These are phyloP conservation scores for Caenorhabditis zanzibari DNA, from an alignment of 2,888 invertebrate genomes.

Conservation along the genomic window DNA sequence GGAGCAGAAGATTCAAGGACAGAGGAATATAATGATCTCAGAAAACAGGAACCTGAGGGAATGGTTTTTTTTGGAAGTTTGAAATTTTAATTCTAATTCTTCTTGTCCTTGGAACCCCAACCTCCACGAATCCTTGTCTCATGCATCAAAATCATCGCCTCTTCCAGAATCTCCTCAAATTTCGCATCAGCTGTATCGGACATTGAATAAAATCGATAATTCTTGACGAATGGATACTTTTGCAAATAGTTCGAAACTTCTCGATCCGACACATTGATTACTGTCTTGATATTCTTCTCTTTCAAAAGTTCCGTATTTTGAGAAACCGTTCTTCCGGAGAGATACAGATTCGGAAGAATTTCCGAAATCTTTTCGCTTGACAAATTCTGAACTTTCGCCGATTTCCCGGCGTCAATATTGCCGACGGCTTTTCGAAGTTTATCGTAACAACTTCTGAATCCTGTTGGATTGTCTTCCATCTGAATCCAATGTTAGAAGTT, in stretches of 20 bases:
- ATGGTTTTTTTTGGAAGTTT: too few relatives aligned
- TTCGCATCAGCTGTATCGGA: conserved; percentile 53
- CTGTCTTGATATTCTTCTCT: conserved; percentile 47
- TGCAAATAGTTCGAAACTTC: conserved; percentile 29
- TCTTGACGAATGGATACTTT: conserved; percentile 25
- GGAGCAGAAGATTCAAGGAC: too few relatives aligned
- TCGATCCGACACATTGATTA: conserved; percentile 46
- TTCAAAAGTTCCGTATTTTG: conserved; percentile 40
- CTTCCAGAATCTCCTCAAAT: conserved; percentile 45
- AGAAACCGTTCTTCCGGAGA: conserved; percentile 43
- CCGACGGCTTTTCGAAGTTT: conserved; percentile 43
- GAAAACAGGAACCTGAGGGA: too few relatives aligned
- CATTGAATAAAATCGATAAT: conserved; percentile 52
- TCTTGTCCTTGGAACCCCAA: too few relatives aligned
- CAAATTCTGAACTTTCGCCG: conserved; percentile 43
- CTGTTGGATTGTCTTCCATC: conserved; percentile 1
- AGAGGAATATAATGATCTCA: too few relatives aligned
- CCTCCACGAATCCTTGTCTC: conserved; percentile 30
- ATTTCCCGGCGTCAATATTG: conserved; percentile 30
- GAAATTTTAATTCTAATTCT: too few relatives aligned
- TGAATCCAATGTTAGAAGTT: background rate
- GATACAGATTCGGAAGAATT: conserved; percentile 55
- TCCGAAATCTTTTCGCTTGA: conserved; percentile 53
- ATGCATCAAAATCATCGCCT: conserved; percentile 52
- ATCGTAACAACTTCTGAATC: conserved; percentile 44